Evolutionary conservation across 1,140 invertebrate genomes (phyloP), one percentile per base, ranked within the genome.

Genomic region (Cecropterus lyciades): DNA sequence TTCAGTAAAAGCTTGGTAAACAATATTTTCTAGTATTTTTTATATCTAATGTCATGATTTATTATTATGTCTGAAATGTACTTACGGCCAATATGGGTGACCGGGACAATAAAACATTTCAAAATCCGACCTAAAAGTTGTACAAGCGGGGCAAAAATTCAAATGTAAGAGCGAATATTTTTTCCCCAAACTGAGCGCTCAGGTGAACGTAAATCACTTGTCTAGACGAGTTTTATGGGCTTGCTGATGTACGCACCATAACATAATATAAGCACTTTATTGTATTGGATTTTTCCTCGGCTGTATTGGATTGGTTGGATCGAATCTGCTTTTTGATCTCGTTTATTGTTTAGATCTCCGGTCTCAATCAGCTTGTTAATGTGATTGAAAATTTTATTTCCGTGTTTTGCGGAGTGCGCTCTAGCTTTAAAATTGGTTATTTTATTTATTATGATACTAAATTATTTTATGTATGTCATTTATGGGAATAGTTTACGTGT

Each of bases 131-230:
- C 30, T 62, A 40, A 40, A 51, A 40, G 7, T 6, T 20, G 16
- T 37, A 37, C 8, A 48, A 17, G 37, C n/a, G n/a, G n/a, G n/a
- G n/a, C 48, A 60, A 27, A 65, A 53, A 72, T 69, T 69, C 60
- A 67, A 67, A 68, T 33, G 56, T 60, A 48, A 13, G 33, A 45
- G 67, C 56, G 59, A 60, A 73, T 65, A 75, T 75, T 75, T 80
- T 77, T 79, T 77, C 69, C 70, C 64, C 69, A 60, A 64, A n/a
- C 42, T 57, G 60, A 53, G 37, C 69, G 60, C 45, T 69, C 84
- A 89, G 84, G 86, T 89, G 79, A 60, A 75, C 80, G 77, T 89
- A 89, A 87, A 89, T 89, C 83, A 87, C 79, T 75, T 55, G 87
- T 87, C 87, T 87, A 89, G 87, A 89, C 87, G 60, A 76, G 64